Evolutionary conservation across 2,888 invertebrate species (phyloP).

Genomic region (Aplocera efformata): DNA sequence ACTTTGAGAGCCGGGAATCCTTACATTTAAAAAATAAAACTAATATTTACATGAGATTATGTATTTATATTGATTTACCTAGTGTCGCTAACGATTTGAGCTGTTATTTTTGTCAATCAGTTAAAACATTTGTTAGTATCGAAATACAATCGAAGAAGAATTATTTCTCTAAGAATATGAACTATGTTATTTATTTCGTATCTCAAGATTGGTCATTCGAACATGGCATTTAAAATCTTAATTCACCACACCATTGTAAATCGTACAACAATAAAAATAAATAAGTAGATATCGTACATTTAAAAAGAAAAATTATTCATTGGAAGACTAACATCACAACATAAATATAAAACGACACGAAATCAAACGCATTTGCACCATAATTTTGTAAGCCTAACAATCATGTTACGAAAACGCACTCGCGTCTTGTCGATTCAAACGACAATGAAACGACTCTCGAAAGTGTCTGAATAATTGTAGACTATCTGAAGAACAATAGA

Average conservation of each 20-base stretch:
- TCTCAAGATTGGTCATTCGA: slow-evolving; percentile 38
- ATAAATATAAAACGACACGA: slow-evolving; percentile 71
- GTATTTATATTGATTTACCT: slow-evolving; percentile 71
- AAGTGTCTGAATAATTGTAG: no score
- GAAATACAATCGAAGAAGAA: slow-evolving; percentile 9
- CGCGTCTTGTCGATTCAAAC: no score
- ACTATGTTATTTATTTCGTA: slow-evolving; percentile 28
- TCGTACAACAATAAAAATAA: slow-evolving; percentile 56
- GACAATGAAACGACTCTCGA: no score
- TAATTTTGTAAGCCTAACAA: slow-evolving; percentile 26
- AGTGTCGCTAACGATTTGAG: slow-evolving; percentile 76
- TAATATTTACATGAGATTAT: slow-evolving; percentile 79
- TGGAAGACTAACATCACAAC: slow-evolving; percentile 80
- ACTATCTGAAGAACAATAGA: no score
- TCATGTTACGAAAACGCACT: not conserved
- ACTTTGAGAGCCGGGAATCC: slow-evolving; percentile 80
- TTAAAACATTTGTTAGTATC: slow-evolving; percentile 39
- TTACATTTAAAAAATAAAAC: slow-evolving; percentile 64
- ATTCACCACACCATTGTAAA: slow-evolving; percentile 46
- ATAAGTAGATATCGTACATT: slow-evolving; percentile 64
- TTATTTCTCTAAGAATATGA: slow-evolving; percentile 19
- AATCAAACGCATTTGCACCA: slow-evolving; percentile 62
- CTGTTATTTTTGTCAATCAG: slow-evolving; percentile 56
- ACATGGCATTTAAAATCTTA: slow-evolving; percentile 49
- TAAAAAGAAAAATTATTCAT: slow-evolving; percentile 56